phyloP scores from a whole-genome alignment of 2,888 invertebrate species.

The Nephrotoma appendiculata region DNA sequence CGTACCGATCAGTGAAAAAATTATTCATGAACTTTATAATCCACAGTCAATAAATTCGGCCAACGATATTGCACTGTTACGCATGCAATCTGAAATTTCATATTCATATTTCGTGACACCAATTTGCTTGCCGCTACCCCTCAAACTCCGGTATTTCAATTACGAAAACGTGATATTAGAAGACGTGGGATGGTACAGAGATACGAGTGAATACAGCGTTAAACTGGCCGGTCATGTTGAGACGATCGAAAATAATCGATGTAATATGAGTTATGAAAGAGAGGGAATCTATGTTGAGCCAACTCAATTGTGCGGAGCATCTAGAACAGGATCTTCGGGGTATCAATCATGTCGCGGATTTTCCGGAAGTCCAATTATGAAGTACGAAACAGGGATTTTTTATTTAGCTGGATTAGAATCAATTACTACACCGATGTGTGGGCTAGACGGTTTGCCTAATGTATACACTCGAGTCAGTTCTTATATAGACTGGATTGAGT shows the following conservation, averaged over 20 bases:
- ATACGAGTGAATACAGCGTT: constrained; percentile 36
- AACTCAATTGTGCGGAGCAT: constrained; percentile 45
- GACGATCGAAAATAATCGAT: not conserved
- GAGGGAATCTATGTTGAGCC: constrained; percentile 6
- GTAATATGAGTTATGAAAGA: not conserved
- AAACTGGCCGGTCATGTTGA: constrained; percentile 20
- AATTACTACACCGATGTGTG: constrained; percentile 45
- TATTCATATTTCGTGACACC: constrained; percentile 35
- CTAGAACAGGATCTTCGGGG: constrained; percentile 11
- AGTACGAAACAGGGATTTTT: not conserved
- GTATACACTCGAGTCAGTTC: constrained; percentile 37
- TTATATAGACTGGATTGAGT: constrained; percentile 24
- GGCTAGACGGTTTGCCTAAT: constrained; percentile 40
- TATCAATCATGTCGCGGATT: not conserved
- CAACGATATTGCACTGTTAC: constrained; percentile 57
- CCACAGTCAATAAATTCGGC: constrained; percentile 41
- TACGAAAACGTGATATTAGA: constrained; percentile 34
- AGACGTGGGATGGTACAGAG: constrained; percentile 44
- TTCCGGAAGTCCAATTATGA: constrained; percentile 12
- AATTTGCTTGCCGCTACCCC: constrained; percentile 40
- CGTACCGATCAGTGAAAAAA: constrained; percentile 43
- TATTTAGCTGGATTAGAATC: constrained; percentile 39
- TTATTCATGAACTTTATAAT: constrained; percentile 49
- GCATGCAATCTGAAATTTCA: constrained; percentile 38
- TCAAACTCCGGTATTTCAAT: constrained; percentile 22